phyloP scores from a whole-genome alignment of 2,888 invertebrate genomes.

The Drosophila merina region DNA sequence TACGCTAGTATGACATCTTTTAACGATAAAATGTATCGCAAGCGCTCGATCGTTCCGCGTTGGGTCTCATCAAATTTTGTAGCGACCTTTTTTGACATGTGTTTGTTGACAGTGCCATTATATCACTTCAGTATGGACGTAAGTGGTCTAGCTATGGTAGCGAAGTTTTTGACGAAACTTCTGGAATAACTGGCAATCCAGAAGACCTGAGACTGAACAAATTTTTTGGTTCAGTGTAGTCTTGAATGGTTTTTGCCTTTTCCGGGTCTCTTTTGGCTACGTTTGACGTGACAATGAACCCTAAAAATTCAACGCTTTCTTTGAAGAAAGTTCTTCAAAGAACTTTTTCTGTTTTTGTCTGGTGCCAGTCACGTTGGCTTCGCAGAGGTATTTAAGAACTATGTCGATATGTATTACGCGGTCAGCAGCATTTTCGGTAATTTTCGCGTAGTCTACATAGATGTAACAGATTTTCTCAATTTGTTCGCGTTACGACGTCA shows the following conservation, averaged over 20 bases:
- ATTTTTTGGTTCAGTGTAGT: neutral
- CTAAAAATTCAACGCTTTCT: conserved; percentile 5
- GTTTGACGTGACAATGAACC: conserved; percentile 2
- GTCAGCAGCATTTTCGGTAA: neutral
- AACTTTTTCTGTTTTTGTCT: neutral
- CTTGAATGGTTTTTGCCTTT: conserved; percentile 2
- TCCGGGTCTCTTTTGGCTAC: neutral
- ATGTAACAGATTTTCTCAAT: conserved; percentile 1
- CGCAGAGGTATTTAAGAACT: neutral
- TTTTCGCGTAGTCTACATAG: neutral
- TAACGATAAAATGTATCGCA: conserved; percentile 2
- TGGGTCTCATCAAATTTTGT: conserved; percentile 1
- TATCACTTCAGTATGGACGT: neutral
- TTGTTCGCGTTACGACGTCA: conserved; percentile 2
- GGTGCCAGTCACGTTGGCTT: conserved; percentile 4
- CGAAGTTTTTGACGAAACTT: neutral
- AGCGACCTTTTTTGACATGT: conserved; percentile 6
- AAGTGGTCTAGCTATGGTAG: conserved; percentile 4
- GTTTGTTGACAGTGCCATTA: neutral
- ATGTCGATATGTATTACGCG: conserved; percentile 2
- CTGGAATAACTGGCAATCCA: conserved; percentile 1
- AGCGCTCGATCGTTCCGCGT: neutral
- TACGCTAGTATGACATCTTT: conserved; percentile 4
- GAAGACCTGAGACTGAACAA: neutral
- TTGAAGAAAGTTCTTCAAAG: neutral